Evolutionary conservation across 2,888 invertebrate genomes (phyloP).

Genomic region (Rhimphoctona megacephalus): DNA sequence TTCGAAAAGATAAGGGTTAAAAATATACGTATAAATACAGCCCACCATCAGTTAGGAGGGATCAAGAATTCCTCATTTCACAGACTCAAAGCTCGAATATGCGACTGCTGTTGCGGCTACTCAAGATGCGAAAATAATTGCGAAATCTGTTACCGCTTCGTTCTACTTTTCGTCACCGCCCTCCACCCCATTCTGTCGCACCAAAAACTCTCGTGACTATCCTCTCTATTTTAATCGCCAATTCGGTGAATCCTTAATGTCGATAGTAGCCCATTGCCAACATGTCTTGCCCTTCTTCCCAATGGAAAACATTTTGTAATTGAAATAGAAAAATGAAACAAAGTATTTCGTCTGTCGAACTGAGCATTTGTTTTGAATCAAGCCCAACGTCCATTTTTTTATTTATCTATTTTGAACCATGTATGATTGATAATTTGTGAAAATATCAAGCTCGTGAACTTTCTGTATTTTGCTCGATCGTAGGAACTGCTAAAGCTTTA

Average conservation of each 20-base stretch:
- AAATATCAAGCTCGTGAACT: background rate
- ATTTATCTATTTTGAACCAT: background rate
- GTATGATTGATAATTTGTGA: background rate
- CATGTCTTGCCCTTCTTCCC: background rate
- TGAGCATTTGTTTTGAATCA: background rate
- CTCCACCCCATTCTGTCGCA: slow-evolving; percentile 69
- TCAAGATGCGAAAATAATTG: slow-evolving; percentile 74
- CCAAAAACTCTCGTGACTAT: slow-evolving; percentile 52
- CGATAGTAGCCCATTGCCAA: slow-evolving; percentile 47
- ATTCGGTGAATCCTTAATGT: slow-evolving; percentile 64
- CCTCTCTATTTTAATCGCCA: slow-evolving; percentile 64
- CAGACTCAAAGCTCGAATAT: slow-evolving; percentile 15
- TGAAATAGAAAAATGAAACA: background rate
- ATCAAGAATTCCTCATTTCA: slow-evolving; percentile 38
- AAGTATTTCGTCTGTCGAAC: background rate
- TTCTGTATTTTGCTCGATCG: background rate
- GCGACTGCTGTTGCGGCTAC: slow-evolving; percentile 17
- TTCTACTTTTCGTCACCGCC: slow-evolving; percentile 73
- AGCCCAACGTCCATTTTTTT: background rate
- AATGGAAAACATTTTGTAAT: background rate
- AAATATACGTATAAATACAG: background rate
- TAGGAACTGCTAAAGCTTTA: background rate
- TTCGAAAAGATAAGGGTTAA: slow-evolving; percentile 23
- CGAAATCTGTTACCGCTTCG: slow-evolving; percentile 64
- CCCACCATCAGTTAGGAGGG: background rate